Conservation (phyloP, 2,888 invertebrate species). For the Leptinotarsa juncta region DNA sequence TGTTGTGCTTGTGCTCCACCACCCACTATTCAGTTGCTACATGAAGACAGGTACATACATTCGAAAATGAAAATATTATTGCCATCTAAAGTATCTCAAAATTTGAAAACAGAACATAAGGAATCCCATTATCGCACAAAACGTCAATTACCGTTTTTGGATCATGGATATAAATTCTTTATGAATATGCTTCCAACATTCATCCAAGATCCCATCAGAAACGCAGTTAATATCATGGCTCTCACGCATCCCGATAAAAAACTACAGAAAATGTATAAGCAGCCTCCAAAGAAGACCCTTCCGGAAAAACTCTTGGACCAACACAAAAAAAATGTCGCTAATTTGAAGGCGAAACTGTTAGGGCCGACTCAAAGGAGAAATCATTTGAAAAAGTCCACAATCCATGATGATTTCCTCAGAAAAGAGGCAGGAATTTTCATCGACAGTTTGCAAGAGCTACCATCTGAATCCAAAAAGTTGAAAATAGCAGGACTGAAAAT, state of each 20-base stretch:
- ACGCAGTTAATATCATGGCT: conserved; percentile 45
- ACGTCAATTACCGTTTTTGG: conserved; percentile 44
- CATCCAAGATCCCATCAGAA: conserved; percentile 49
- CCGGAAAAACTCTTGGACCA: conserved; percentile 37
- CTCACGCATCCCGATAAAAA: conserved; percentile 42
- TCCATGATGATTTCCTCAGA: conserved; percentile 5
- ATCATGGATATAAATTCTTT: conserved; percentile 50
- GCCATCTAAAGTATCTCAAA: not conserved
- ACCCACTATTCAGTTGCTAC: not conserved
- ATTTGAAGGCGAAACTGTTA: conserved; percentile 34
- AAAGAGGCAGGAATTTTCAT: conserved; percentile 22
- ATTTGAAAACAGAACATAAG: not conserved
- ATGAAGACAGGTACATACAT: conserved; percentile 20
- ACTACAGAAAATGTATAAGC: conserved; percentile 34
- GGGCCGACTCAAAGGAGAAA: conserved; percentile 28
- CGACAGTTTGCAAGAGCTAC: conserved; percentile 14
- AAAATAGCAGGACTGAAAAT: conserved; percentile 9
- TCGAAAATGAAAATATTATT: too few relatives aligned
- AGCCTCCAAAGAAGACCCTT: conserved; percentile 31
- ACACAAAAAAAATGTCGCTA: conserved; percentile 34
- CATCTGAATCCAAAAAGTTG: not conserved
- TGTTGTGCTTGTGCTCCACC: not conserved
- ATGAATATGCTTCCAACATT: conserved; percentile 53
- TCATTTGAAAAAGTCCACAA: conserved; percentile 5
- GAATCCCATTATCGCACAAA: conserved; percentile 32